Evolutionary conservation across 2,797 vertebrate genomes (phyloP), one percentile per base, ranked within the genome.

Genomic region (Emys orbicularis): DNA sequence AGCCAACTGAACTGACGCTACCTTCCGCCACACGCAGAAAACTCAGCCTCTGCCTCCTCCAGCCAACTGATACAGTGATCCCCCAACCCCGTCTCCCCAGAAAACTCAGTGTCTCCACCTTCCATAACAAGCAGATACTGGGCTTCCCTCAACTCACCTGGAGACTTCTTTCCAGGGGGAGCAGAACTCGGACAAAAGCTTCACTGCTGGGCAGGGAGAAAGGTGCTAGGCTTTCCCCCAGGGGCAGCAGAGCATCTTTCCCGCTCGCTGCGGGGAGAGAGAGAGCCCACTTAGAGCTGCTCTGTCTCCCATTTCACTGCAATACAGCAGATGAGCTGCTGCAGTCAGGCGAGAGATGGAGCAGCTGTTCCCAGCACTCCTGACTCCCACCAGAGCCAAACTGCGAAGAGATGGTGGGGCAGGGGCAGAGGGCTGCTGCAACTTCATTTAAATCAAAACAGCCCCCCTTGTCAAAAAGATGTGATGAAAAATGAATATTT

Each of bases 191-290:
- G 0, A 27, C 81, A 84, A 81, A 49, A 79, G 57, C 4, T 2
- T 0, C 41, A 11, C 54, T 0, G 0, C 29, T 49, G 11, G 0
- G 1, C 72, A 16, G 27, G 3, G 57, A 44, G 90, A 54, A 81
- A 79, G 34, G 83, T 31, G 8, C 9, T 23, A 72, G 82, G 80
- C 65, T 74, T 37, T 34, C 49, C 77, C 8, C 27, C 0, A 72
- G 59, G 68, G 82, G 81, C 0, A 6, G 47, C 61, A 87, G 19
- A 87, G 41, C 68, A 90, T 54, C 76, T 0, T 0, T 37, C 29
- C 83, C 47, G 4, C n/a, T 37, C 12, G 12, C 57, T 59, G 23
- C 2, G 57, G 29, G 50, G 52, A 54, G 53, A 4, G 21, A 29
- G 57, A 16, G 59, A 8, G 6, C 61, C 34, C 61, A 16, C 34